Base-by-base conservation (phyloP, 2,888 invertebrate species). In the Scaptomyza tumidula region DNA sequence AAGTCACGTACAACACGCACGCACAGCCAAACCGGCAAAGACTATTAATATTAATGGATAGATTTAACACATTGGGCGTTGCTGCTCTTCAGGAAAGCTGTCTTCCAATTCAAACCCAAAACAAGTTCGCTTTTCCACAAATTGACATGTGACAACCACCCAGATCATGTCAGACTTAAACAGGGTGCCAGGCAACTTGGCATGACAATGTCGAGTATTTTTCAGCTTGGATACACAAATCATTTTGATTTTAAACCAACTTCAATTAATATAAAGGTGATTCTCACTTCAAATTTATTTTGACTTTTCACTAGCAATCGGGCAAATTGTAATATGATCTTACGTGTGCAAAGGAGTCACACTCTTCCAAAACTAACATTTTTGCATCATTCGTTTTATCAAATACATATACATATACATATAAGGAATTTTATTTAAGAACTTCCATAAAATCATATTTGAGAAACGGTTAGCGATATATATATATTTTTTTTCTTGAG, bases 41-140 rank as follows among this genome's bases (percentile, higher is more conserved):
- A 75, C 90, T 87, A 89, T 89, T 89, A 89, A 89, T 89, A 90
- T 89, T 88, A 90, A 90, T 90, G 89, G 87, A 80, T 83, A 81
- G 86, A 78, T 75, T 77, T 89, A 89, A 89, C 90, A 88, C 89
- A 78, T 85, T 86, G 88, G 90, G 89, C 89, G 90, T 85, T 73
- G 66, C 78, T 70, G 54, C 60, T 62, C 64, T 61, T 67, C 71
- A 73, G 70, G 68, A 79, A 63, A 78, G 61, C 78, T 68, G 75
- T 78, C 59, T 57, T 50, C 27, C 44, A 16, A 53, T 49, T 53
- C 41, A 64, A 35, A 58, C 62, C 53, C 39, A 39, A 39, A 39
- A 74, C 74, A 65, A 61, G 62, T 29, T 58, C 37, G 62, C 48
- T 62, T 72, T 35, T 66, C 65, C 75, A 72, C 76, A 86, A 78